Evolutionary conservation across 37 sponge, comb jelly and placozoan genomes (phyloP).

Genomic region (Aphrocallistes beatrix): DNA sequence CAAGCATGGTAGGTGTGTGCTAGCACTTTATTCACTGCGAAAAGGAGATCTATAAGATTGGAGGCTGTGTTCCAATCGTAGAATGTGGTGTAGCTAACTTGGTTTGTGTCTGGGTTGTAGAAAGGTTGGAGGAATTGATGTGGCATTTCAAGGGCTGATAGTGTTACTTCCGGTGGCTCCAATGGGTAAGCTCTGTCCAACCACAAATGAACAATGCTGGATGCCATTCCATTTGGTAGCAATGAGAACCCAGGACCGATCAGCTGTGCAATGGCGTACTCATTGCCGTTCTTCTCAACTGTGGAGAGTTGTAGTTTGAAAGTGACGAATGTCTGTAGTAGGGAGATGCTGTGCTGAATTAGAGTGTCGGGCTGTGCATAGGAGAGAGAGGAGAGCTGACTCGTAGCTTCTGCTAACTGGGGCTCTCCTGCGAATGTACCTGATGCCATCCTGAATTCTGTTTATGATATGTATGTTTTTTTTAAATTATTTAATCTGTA

Average conservation of each 20-base stretch:
- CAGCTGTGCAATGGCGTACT: not conserved
- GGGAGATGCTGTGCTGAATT: not conserved
- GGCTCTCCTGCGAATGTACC: no score
- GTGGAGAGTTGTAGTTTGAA: not conserved
- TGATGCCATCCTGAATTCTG: no score
- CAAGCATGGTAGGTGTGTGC: not conserved
- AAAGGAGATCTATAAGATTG: not conserved
- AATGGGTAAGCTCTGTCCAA: constrained; percentile 18
- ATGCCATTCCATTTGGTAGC: not conserved
- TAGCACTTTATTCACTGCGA: not conserved
- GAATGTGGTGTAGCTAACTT: not conserved
- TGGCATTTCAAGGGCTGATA: not conserved
- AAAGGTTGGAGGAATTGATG: not conserved
- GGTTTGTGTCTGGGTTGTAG: not conserved
- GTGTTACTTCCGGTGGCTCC: not conserved
- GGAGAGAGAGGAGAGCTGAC: not conserved
- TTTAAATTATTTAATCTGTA: no score
- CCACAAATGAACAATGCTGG: not conserved
- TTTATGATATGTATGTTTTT: no score
- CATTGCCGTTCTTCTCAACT: not conserved
- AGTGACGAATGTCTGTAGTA: not conserved
- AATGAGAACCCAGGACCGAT: not conserved
- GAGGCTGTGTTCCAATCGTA: not conserved
- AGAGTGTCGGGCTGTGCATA: not conserved
- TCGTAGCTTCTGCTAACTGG: not conserved